Percentiles rank a stretch among this genome's conserved stretches.
Evolutionary conservation across 1,140 invertebrate genomes (phyloP).

Genomic region (Aricia agestis): DNA sequence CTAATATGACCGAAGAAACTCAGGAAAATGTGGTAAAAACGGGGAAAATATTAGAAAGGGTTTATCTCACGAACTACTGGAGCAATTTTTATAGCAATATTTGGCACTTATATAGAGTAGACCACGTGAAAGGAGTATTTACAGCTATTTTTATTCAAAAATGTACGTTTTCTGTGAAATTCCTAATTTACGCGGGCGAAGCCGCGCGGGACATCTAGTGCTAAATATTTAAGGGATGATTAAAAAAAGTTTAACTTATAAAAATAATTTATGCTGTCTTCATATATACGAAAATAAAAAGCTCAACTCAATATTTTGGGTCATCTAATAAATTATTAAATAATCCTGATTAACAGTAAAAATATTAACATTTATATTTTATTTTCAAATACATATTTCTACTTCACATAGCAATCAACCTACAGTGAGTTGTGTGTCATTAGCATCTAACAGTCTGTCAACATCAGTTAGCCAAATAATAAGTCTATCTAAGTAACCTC

Average conservation of each 20-base stretch:
- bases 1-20: too few species aligned
- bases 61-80: too few species aligned
- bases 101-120: too few species aligned
- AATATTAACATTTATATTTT: too few species aligned
- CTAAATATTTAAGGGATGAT: neutral
- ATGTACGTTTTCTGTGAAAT: too few species aligned
- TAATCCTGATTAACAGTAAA: neutral
- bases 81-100: too few species aligned
- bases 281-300: slow-evolving; percentile 1
- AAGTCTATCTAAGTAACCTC: slow-evolving; percentile 73
- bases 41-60: too few species aligned
- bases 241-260: slow-evolving; percentile 13
- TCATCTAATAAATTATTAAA: neutral
- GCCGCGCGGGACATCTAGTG: too few species aligned
- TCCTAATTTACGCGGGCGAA: too few species aligned
- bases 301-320: neutral
- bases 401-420: slow-evolving; percentile 28
- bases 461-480: slow-evolving; percentile 73
- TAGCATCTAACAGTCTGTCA: slow-evolving; percentile 63
- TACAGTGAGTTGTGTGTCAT: slow-evolving; percentile 57
- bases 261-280: neutral
- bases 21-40: too few species aligned
- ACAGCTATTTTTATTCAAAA: too few species aligned
- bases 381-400: neutral
- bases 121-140: too few species aligned